A percentile compares a stretch with the other conserved stretches of the same genome.
These are phyloP conservation scores for Meriones psammophilus DNA, from an alignment of 2,797 vertebrate genomes.

Conservation along the genomic window DNA sequence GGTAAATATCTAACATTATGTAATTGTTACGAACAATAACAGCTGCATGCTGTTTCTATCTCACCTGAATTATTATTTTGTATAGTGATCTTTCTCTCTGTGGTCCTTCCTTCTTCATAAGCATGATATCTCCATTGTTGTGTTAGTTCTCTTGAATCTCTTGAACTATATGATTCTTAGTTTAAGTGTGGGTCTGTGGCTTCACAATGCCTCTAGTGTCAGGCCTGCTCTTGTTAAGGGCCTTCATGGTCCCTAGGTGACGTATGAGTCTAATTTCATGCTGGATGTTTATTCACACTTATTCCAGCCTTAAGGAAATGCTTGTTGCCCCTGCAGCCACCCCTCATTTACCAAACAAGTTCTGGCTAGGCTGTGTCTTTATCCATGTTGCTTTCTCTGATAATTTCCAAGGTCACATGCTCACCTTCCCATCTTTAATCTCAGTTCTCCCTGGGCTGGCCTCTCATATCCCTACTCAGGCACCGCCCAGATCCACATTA, in stretches of 20 bases:
- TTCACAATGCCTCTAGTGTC: not conserved
- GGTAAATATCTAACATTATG: not conserved
- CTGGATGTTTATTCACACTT: not conserved
- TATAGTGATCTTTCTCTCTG: not conserved
- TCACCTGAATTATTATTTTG: not conserved
- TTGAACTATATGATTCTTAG: not conserved
- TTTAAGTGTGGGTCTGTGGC: not conserved
- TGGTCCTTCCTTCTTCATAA: not conserved
- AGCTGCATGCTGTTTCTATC: not conserved
- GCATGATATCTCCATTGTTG: not conserved
- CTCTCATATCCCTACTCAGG: not conserved
- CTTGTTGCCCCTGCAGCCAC: not conserved
- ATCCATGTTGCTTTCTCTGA: not conserved
- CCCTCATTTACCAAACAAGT: not conserved
- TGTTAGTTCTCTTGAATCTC: not conserved
- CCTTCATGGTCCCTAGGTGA: not conserved
- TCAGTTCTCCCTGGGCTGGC: not conserved
- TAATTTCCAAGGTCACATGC: not conserved
- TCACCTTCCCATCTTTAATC: not conserved
- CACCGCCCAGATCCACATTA: not conserved
- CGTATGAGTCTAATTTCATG: not conserved
- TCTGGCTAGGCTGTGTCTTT: not conserved
- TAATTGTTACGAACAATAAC: not conserved
- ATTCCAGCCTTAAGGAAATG: not conserved
- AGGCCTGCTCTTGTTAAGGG: not conserved